Conservation (phyloP, 1,140 invertebrate species). For the Calosoma granatense region DNA sequence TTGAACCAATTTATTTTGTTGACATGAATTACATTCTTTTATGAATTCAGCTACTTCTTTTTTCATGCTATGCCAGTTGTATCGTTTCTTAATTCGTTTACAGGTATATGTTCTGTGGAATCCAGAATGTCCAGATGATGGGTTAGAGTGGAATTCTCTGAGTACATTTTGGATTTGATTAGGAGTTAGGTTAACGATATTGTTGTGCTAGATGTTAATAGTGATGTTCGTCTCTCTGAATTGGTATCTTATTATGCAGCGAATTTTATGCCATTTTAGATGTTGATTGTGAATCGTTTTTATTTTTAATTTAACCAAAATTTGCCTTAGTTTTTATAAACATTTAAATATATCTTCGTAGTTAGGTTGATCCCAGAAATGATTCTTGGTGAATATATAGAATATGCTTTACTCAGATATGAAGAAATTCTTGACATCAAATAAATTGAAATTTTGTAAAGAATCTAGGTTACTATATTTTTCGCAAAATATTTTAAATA, state of each 20-base stretch:
- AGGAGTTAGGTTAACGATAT: neutral
- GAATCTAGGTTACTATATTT: neutral
- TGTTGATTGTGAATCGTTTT: neutral
- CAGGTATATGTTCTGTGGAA: constrained; percentile 7
- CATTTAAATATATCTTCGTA: neutral
- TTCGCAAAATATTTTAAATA: neutral
- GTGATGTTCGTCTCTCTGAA: neutral
- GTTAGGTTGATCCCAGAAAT: neutral
- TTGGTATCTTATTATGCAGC: neutral
- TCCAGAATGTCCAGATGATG: too few relatives aligned
- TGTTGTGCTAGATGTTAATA: neutral
- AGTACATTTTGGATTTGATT: neutral
- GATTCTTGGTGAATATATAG: neutral
- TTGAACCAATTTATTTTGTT: constrained; percentile 3
- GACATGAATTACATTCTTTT: neutral
- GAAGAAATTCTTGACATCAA: neutral
- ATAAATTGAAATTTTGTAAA: neutral
- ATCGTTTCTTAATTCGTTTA: constrained; percentile 7
- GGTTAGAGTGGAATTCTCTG: neutral
- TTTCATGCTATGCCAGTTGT: constrained; percentile 12
- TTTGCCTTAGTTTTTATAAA: neutral
- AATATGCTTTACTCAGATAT: neutral
- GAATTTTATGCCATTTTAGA: neutral
- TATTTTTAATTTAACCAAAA: neutral
- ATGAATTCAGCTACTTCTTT: neutral